Evolutionary conservation across 1,140 invertebrate genomes (phyloP), one percentile per base, ranked within the genome.

Genomic region (Aphidius ervi): DNA sequence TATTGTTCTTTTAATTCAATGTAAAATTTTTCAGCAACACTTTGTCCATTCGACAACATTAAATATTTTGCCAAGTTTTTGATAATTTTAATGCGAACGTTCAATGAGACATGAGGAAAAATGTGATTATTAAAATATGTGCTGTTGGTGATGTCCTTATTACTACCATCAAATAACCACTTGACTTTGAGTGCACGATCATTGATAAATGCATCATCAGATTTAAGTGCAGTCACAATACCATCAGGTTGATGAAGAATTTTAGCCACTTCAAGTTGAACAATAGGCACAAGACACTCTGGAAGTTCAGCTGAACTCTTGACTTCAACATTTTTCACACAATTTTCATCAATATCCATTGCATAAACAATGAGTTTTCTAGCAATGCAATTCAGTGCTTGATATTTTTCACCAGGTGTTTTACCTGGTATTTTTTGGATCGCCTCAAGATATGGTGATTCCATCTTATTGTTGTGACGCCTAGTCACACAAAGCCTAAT

Each of bases 141-240:
- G 1, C 63, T 60, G 16, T 70, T 65, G 4, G 72, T 58, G 0
- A 73, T 47, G 0, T 61, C 23, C 1, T 57, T 60, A 6, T 70
- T 59, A 3, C 48, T 61, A 0, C 61, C 63, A 5, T 69, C 49
- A 53, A 78, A 76, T 9, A 76, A 68, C 63, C 71, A 68, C 0
- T 46, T 50, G 0, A 67, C 70, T 6, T 69, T 63, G 0, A 79
- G 41, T n/a, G 72, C 76, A 54, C 64, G 62, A 4, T 67, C 59
- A 6, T 70, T 63, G 1, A 79, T 9, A 0, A 57, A 37, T 9
- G 41, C 1, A 16, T 78, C 68, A 0, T 70, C 67, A 1, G 72
- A 73, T 43, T 62, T 70, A 0, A 78, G 59, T 0, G 74, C 70
- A 8, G 67, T 55, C 0, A 71, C 54, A n/a, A 79, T 65, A 0